Evolutionary conservation across 2,113 vertebrate genomes (phyloP).

Genomic region (Brevimyrus niger): DNA sequence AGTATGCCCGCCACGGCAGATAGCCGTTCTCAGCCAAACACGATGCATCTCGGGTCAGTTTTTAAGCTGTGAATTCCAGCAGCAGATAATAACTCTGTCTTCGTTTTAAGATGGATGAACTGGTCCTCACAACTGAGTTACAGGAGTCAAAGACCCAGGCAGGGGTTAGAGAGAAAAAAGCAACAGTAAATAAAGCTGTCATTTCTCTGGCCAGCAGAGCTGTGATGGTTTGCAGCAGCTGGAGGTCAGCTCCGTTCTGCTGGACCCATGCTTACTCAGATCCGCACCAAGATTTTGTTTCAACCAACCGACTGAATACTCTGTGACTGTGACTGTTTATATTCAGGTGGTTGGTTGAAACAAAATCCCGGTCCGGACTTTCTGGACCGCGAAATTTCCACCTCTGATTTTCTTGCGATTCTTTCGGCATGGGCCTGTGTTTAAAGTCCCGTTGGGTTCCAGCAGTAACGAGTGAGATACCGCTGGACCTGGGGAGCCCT

Average conservation of each 20-base stretch:
- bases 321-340: neutral
- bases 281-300: neutral
- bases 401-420: neutral
- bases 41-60: neutral
- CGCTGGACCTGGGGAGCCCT: constrained; percentile 37
- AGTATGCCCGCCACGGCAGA: neutral
- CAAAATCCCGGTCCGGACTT: neutral
- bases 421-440: neutral
- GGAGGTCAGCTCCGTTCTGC: neutral
- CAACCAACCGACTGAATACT: neutral
- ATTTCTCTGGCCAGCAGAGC: neutral
- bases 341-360: neutral
- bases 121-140: neutral
- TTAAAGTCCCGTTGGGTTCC: neutral
- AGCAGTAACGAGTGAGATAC: constrained; percentile 56
- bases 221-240: neutral
- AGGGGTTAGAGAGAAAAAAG: neutral
- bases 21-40: neutral
- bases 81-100: neutral
- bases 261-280: neutral
- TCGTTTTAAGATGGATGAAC: neutral
- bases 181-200: neutral
- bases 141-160: neutral
- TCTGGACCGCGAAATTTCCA: neutral
- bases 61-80: neutral